Evolutionary conservation across 2,797 vertebrate species (phyloP).

Genomic region (Valencia hispanica): DNA sequence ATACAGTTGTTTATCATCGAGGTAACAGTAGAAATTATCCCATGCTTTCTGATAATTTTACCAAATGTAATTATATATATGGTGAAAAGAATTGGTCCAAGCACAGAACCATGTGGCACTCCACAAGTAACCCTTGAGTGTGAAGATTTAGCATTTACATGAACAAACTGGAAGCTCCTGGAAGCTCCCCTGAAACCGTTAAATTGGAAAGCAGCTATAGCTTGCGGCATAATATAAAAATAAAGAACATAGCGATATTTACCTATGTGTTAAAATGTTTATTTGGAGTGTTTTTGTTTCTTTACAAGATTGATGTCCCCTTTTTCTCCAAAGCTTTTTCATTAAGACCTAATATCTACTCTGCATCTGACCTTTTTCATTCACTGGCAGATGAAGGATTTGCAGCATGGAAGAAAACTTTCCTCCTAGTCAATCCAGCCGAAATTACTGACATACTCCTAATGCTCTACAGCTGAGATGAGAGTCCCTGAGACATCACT

Average conservation of each 20-base stretch:
- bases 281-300: neutral
- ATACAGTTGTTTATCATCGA: no score
- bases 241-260: neutral
- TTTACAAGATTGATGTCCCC: neutral
- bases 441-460: neutral
- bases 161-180: no score
- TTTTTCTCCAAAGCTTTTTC: neutral
- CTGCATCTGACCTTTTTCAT: neutral
- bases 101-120: no score
- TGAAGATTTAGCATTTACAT: no score
- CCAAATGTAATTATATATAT: no score
- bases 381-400: neutral
- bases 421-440: neutral
- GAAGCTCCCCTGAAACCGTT: no score
- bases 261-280: neutral
- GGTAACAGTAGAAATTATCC: no score
- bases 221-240: neutral
- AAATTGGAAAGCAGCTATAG: no score
- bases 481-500: constrained; percentile 14
- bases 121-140: no score
- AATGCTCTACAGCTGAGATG: constrained; percentile 24
- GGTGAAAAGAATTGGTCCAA: no score
- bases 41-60: no score
- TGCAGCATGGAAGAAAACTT: neutral
- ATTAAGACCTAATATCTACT: neutral